A percentile compares a stretch with the other conserved stretches of the same genome.
Conservation (phyloP, 2,113 vertebrate species). For the Anser cygnoides region DNA sequence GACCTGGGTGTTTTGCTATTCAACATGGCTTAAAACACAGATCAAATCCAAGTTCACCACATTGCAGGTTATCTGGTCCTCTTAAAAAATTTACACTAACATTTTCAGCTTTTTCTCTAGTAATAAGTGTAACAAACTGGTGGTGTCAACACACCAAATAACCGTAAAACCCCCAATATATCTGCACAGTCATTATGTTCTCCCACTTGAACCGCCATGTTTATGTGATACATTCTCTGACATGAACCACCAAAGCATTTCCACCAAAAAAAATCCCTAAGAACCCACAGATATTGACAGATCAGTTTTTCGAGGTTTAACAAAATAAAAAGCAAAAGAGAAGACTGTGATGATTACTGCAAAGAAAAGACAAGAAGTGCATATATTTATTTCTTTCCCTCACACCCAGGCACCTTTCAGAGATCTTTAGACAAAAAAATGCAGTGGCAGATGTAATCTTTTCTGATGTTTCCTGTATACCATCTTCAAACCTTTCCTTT, state of each 20-base stretch:
- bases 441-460: neutral
- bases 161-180: neutral
- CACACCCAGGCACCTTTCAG: neutral
- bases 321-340: neutral
- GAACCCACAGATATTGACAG: neutral
- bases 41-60: neutral
- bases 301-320: neutral
- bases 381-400: accelerated
- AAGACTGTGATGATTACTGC: neutral
- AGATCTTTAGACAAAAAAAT: neutral
- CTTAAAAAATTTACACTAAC: neutral
- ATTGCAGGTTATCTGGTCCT: neutral
- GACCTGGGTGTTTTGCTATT: neutral
- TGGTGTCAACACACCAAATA: neutral
- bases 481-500: neutral
- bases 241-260: neutral
- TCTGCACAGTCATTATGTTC: neutral
- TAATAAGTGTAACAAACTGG: neutral
- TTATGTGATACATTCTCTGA: neutral
- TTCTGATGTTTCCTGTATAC: neutral
- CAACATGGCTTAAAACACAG: neutral
- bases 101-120: neutral
- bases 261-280: neutral
- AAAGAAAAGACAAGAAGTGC: neutral
- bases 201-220: neutral